These are phyloP conservation scores for Acanthisitta chloris DNA, from an alignment of 2,113 vertebrate genomes.

Conservation along the genomic window DNA sequence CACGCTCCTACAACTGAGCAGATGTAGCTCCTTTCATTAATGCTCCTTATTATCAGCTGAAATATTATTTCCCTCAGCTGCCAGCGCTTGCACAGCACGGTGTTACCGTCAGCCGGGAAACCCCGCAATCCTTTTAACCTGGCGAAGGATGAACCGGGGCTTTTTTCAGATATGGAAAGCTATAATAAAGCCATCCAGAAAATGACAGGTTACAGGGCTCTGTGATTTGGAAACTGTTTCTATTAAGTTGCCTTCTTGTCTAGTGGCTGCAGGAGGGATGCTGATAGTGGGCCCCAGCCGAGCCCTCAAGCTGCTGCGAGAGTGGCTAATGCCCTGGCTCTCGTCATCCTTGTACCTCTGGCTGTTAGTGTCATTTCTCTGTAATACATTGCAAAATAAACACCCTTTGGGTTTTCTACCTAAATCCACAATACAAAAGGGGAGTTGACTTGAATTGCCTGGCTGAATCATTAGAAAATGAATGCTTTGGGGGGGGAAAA, in stretches of 20 bases:
- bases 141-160: background rate
- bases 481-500: background rate
- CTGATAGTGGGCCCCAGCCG: conserved; percentile 26
- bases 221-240: conserved; percentile 71
- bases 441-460: conserved; percentile 38
- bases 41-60: conserved; percentile 17
- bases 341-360: conserved; percentile 38
- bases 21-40: background rate
- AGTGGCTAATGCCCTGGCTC: conserved; percentile 62
- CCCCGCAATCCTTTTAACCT: conserved; percentile 42
- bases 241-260: conserved; percentile 72
- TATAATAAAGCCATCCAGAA: conserved; percentile 76
- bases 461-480: conserved; percentile 55
- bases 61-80: conserved; percentile 28
- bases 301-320: conserved; percentile 57
- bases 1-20: background rate
- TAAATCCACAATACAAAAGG: conserved; percentile 32
- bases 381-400: conserved; percentile 37
- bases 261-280: conserved; percentile 28
- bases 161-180: conserved; percentile 1
- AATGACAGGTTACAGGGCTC: conserved; percentile 76
- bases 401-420: conserved; percentile 48
- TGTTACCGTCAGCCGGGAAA: background rate
- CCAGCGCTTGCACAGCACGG: background rate
- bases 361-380: conserved; percentile 44